These are phyloP conservation scores for Stictocephala bisonia DNA, from an alignment of 2,888 invertebrate species.

Conservation along the genomic window DNA sequence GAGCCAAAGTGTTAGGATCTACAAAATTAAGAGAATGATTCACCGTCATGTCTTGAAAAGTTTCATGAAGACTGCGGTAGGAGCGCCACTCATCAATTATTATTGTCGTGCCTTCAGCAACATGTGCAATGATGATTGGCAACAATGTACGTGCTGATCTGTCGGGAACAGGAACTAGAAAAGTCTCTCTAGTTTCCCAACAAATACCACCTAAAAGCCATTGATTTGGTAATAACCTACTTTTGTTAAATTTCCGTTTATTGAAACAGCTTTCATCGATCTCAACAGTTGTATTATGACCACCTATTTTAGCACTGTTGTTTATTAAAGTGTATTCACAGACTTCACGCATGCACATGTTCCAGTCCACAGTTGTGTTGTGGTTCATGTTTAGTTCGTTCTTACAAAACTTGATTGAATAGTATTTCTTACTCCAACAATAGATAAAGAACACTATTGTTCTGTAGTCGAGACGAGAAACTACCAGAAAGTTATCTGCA, in stretches of 20 bases:
- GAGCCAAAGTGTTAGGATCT: constrained; percentile 3
- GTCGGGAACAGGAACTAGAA: not conserved
- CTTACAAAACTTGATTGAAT: constrained; percentile 27
- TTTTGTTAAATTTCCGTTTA: constrained; percentile 9
- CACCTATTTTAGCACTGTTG: not conserved
- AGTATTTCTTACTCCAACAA: constrained; percentile 18
- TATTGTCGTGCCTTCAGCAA: not conserved
- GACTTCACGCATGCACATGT: constrained; percentile 19
- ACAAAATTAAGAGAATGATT: not conserved
- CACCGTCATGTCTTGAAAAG: not conserved
- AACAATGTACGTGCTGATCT: not conserved
- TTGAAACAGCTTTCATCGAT: constrained; percentile 25
- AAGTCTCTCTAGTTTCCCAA: constrained; percentile 16
- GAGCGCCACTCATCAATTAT: constrained; percentile 2
- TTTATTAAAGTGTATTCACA: constrained; percentile 1
- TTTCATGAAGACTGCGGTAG: not conserved
- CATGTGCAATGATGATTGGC: not conserved
- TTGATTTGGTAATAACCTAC: constrained; percentile 13
- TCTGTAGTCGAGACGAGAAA: constrained; percentile 8
- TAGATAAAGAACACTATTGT: constrained; percentile 11
- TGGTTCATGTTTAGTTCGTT: constrained; percentile 23
- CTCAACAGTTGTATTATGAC: constrained; percentile 11
- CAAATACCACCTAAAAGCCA: constrained; percentile 10
- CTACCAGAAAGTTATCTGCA: not conserved
- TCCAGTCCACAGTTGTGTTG: constrained; percentile 15